phyloP scores from a whole-genome alignment of 2,113 vertebrate species.

The Tenebrosternarchus preto region DNA sequence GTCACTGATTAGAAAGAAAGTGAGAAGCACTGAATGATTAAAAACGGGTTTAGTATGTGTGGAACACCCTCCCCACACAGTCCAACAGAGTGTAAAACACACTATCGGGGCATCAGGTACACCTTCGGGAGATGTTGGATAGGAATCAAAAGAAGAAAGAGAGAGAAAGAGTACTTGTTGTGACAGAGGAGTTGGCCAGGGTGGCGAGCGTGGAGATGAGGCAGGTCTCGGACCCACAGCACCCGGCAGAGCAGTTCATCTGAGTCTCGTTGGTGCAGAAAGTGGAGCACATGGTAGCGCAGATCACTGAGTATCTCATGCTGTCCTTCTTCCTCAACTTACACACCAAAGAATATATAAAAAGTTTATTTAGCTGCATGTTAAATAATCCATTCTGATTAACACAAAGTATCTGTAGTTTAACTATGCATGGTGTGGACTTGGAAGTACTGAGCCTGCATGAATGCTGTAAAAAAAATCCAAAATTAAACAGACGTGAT shows the following conservation, averaged over 20 bases:
- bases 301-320: slow-evolving; percentile 58
- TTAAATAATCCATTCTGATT: neutral
- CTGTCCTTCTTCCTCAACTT: slow-evolving; percentile 68
- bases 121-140: neutral
- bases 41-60: neutral
- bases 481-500: neutral
- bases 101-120: neutral
- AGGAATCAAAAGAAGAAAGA: neutral
- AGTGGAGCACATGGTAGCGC: slow-evolving; percentile 48
- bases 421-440: neutral
- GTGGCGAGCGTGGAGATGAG: slow-evolving; percentile 59
- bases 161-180: slow-evolving; percentile 54
- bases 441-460: neutral
- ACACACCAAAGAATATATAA: slow-evolving; percentile 22
- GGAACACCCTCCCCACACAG: neutral
- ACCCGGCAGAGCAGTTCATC: slow-evolving; percentile 65
- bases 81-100: neutral
- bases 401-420: neutral
- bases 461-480: neutral
- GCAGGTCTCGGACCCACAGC: slow-evolving; percentile 70
- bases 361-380: slow-evolving; percentile 15
- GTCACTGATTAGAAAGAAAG: slow-evolving; percentile 1
- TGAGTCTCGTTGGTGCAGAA: slow-evolving; percentile 56
- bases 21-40: neutral
- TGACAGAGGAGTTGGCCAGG: slow-evolving; percentile 49